phyloP scores from a whole-genome alignment of 2,888 invertebrate species.

The Plemyria rubiginata region DNA sequence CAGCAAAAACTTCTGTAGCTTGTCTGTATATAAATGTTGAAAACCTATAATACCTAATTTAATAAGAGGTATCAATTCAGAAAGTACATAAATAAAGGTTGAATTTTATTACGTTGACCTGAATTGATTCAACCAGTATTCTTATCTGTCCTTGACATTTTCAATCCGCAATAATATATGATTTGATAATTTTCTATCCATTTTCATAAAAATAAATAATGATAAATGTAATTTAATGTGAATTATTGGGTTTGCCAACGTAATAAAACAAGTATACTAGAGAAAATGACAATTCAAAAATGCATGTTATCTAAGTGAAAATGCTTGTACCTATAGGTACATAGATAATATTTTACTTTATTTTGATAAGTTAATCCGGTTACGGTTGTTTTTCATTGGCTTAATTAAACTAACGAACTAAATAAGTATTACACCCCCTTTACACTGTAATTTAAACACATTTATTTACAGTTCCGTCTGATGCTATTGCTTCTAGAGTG shows the following conservation, averaged over 20 bases:
- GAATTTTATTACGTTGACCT: conserved; percentile 40
- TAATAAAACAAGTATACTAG: not conserved
- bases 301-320: conserved; percentile 34
- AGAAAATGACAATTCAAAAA: not conserved
- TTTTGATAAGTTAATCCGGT: conserved; percentile 3
- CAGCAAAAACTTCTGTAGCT: not conserved
- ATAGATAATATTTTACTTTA: conserved; percentile 15
- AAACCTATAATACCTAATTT: too few relatives aligned
- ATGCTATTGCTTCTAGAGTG: too few relatives aligned
- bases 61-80: not conserved
- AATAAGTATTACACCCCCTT: not conserved
- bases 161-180: conserved; percentile 21
- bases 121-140: conserved; percentile 40
- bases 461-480: too few relatives aligned
- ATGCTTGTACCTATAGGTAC: conserved; percentile 29
- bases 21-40: too few relatives aligned
- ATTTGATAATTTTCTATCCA: not conserved
- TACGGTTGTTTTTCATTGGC: conserved; percentile 1
- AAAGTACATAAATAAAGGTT: conserved; percentile 1
- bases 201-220: too few relatives aligned
- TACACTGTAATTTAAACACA: too few relatives aligned
- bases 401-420: not conserved
- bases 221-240: not conserved
- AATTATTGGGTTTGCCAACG: not conserved
- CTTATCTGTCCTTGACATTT: conserved; percentile 50